A percentile compares a stretch with the other conserved stretches of the same genome.
phyloP scores from a whole-genome alignment of 2,888 invertebrate genomes.

The Scaptodrosophila latifasciaeformis region DNA sequence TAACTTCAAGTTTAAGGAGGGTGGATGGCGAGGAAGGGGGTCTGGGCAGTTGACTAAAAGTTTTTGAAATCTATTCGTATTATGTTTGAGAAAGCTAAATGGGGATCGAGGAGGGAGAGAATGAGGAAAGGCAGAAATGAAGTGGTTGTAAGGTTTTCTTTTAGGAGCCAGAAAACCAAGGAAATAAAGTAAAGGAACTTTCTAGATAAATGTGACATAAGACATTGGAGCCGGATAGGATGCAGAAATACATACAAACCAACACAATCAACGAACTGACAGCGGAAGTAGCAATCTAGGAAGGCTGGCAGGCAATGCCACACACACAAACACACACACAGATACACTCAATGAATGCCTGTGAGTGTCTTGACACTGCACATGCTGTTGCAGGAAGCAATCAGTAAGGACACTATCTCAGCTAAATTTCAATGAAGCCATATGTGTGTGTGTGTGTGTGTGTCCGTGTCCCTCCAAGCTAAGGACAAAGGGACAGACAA shows the following conservation, averaged over 20 bases:
- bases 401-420: conserved; percentile 68
- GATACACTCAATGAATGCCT: not conserved
- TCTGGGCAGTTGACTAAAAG: conserved; percentile 33
- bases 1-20: not conserved
- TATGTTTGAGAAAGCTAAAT: conserved; percentile 45
- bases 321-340: not conserved
- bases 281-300: conserved; percentile 53
- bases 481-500: no score
- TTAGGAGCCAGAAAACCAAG: conserved; percentile 24
- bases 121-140: conserved; percentile 20
- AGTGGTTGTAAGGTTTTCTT: conserved; percentile 28
- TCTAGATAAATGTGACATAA: conserved; percentile 69
- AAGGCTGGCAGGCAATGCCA: conserved; percentile 19
- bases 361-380: not conserved
- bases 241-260: conserved; percentile 29
- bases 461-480: conserved; percentile 32
- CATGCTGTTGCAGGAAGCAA: conserved; percentile 62
- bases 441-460: conserved; percentile 20
- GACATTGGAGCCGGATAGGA: conserved; percentile 59
- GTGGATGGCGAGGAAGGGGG: conserved; percentile 2
- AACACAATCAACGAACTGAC: conserved; percentile 36
- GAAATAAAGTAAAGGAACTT: conserved; percentile 54
- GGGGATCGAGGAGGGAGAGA: conserved; percentile 19
- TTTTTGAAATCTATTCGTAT: conserved; percentile 63
- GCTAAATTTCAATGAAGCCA: conserved; percentile 62